These are phyloP conservation scores for Cepaea hortensis DNA, from an alignment of 2,888 invertebrate species.

Conservation along the genomic window DNA sequence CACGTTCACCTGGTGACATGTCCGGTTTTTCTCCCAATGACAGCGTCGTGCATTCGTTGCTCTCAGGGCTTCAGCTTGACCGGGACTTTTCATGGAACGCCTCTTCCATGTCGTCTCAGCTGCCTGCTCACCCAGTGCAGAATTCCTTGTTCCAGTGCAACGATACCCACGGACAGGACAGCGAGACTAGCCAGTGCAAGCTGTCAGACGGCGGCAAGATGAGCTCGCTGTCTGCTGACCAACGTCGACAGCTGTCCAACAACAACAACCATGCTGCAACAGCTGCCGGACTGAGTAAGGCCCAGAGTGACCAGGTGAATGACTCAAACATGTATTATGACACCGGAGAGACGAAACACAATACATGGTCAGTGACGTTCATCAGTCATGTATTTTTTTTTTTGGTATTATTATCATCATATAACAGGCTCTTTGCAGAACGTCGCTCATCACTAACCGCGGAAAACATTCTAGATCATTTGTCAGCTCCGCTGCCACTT, in stretches of 20 bases:
- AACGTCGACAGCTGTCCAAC: constrained; percentile 32
- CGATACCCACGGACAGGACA: not conserved
- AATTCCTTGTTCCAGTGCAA: constrained; percentile 2
- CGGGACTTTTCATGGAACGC: constrained; percentile 46
- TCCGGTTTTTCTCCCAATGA: constrained; percentile 14
- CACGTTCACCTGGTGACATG: constrained; percentile 3
- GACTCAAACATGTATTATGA: constrained; percentile 33
- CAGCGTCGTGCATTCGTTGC: constrained; percentile 6
- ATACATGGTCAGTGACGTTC: constrained; percentile 23
- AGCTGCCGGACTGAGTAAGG: not conserved
- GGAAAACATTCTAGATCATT: no score
- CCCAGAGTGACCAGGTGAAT: constrained; percentile 26
- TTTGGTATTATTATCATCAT: no score
- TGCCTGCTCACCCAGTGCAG: not conserved
- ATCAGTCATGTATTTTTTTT: no score
- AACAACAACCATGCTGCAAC: constrained; percentile 13
- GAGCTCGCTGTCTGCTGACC: not conserved
- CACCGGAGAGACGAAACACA: constrained; percentile 15
- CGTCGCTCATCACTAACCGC: no score
- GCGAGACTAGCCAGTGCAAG: constrained; percentile 16
- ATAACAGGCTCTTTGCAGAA: no score
- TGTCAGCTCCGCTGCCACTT: no score
- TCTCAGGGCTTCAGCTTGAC: constrained; percentile 22
- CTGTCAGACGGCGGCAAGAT: not conserved
- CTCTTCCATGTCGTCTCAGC: constrained; percentile 26